A percentile compares a stretch with the other conserved stretches of the same genome.
Evolutionary conservation across 2,888 invertebrate species (phyloP).

Genomic region (Drosophila mercatorum): DNA sequence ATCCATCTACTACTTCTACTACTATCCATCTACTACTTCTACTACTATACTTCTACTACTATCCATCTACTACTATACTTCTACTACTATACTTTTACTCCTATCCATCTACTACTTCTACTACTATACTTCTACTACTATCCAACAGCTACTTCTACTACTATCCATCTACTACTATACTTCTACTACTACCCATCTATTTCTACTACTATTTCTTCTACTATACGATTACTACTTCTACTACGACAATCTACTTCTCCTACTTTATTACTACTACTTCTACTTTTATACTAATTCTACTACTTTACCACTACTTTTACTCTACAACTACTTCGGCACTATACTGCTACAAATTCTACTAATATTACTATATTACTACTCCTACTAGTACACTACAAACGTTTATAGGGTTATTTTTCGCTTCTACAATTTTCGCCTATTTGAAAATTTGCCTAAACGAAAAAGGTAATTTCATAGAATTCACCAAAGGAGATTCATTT

Average conservation of each 20-base stretch:
- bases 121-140: neutral
- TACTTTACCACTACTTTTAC: neutral
- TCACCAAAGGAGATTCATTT: neutral
- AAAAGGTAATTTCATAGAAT: neutral
- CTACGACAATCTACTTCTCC: neutral
- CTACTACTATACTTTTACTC: too few relatives aligned
- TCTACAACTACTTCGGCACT: too few relatives aligned
- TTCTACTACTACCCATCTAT: neutral
- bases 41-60: neutral
- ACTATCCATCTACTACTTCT: neutral
- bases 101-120: neutral
- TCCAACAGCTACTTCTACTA: neutral
- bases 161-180: neutral
- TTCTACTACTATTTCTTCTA: neutral
- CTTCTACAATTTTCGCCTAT: too few relatives aligned
- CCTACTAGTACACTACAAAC: neutral
- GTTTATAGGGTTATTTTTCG: too few relatives aligned
- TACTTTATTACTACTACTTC: neutral
- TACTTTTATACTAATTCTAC: neutral
- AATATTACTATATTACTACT: neutral
- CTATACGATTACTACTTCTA: neutral
- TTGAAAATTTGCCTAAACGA: too few relatives aligned
- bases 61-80: neutral
- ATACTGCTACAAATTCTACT: neutral
- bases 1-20: neutral